Evolutionary conservation across 2,888 invertebrate genomes (phyloP).

Genomic region (Meteorus colon): DNA sequence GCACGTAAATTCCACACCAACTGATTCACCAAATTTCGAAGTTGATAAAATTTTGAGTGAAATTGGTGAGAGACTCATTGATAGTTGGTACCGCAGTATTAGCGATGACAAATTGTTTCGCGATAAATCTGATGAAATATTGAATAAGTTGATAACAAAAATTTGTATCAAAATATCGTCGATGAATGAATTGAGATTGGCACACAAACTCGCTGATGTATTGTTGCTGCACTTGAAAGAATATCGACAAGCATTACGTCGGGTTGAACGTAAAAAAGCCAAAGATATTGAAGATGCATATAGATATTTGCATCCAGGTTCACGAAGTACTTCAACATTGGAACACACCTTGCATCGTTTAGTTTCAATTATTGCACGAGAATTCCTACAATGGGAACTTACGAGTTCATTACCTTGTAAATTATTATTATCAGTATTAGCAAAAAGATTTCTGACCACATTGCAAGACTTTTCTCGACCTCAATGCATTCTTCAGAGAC

Average conservation of each 20-base stretch:
- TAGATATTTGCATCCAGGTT: slow-evolving; percentile 65
- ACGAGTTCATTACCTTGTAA: slow-evolving; percentile 81
- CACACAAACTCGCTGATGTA: slow-evolving; percentile 75
- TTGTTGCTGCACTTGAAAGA: slow-evolving; percentile 79
- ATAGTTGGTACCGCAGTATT: slow-evolving; percentile 75
- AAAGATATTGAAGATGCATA: slow-evolving; percentile 65
- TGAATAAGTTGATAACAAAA: slow-evolving; percentile 71
- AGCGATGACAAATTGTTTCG: slow-evolving; percentile 74
- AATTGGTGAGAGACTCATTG: slow-evolving; percentile 74
- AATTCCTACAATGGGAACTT: slow-evolving; percentile 80
- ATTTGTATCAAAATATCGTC: slow-evolving; percentile 69
- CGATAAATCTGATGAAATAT: slow-evolving; percentile 70
- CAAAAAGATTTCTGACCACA: slow-evolving; percentile 75
- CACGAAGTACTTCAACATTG: slow-evolving; percentile 67
- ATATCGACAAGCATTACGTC: slow-evolving; percentile 73
- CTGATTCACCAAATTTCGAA: slow-evolving; percentile 19
- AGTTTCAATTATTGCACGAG: slow-evolving; percentile 76
- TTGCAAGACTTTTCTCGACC: slow-evolving; percentile 62
- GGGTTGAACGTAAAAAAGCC: slow-evolving; percentile 64
- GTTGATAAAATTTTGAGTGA: slow-evolving; percentile 70
- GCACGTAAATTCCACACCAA: slow-evolving; percentile 17
- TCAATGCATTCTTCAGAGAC: slow-evolving; percentile 58
- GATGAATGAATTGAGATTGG: slow-evolving; percentile 71
- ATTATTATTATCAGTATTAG: slow-evolving; percentile 77
- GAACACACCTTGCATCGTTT: slow-evolving; percentile 78